Base-by-base conservation (phyloP, 1,140 invertebrate species). In the Battus philenor region DNA sequence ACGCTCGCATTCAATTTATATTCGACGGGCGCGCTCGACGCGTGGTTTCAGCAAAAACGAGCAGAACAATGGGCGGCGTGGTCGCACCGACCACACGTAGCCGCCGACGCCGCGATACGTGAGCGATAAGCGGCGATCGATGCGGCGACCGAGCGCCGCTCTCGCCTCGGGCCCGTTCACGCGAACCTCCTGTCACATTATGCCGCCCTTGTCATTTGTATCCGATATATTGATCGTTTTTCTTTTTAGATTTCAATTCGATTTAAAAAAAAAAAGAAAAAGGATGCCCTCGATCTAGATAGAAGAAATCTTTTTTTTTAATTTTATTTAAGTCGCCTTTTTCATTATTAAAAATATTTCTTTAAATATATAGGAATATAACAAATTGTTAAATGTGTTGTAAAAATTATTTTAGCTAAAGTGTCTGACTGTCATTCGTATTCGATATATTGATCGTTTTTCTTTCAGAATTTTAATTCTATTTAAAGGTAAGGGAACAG, bases 211-310 rank as follows among this genome's bases (percentile, higher is more conserved):
- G 51, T 78, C 44, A 62, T 59, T 67, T 59, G 51, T 70, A 72
- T 70, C 66, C 64, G 63, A 61, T 58, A 50, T 70, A 77, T 77
- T 66, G 73, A 77, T 77, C 56, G 64, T 59, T 62, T 59, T 46
- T 51, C 50, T 49, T 49, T 57, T 65, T 70, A n/a, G n/a, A n/a
- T n/a, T n/a, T n/a, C n/a, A n/a, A n/a, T n/a, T n/a, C n/a, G n/a
- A n/a, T n/a, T n/a, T n/a, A n/a, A n/a, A n/a, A n/a, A n/a, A n/a
- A n/a, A n/a, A n/a, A n/a, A n/a, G n/a, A n/a, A n/a, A n/a, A n/a
- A n/a, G n/a, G n/a, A n/a, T n/a, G n/a, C n/a, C n/a, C n/a, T n/a
- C n/a, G n/a, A n/a, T n/a, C n/a, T n/a, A n/a, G n/a, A n/a, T n/a
- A n/a, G n/a, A n/a, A n/a, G n/a, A n/a, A n/a, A n/a, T n/a, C n/a